Evolutionary conservation across 1,140 invertebrate genomes (phyloP).

Genomic region (Ridgeia piscesae): DNA sequence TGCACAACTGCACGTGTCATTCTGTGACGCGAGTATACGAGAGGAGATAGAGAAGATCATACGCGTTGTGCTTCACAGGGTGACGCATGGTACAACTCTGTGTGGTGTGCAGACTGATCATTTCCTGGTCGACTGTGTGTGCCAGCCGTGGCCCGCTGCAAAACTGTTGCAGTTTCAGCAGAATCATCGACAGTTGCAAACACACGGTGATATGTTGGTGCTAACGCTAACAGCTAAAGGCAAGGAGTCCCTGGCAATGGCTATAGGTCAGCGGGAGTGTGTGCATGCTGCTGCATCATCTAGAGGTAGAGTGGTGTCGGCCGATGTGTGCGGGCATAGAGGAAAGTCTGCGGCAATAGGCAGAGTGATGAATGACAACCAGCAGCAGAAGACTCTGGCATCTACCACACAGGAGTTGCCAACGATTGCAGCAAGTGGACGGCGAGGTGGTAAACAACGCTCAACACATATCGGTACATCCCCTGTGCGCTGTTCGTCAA

Average conservation of each 20-base stretch:
- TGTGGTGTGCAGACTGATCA: not conserved
- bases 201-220: not conserved
- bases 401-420: not conserved
- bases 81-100: not conserved
- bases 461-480: not conserved
- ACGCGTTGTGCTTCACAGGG: not conserved
- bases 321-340: not conserved
- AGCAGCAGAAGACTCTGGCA: not conserved
- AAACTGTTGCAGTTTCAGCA: not conserved
- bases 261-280: not conserved
- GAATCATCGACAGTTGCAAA: not conserved
- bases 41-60: not conserved
- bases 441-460: not conserved
- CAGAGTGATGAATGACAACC: not conserved
- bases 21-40: not conserved
- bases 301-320: not conserved
- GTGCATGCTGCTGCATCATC: not conserved
- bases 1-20: not conserved
- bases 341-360: not conserved
- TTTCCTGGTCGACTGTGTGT: not conserved
- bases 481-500: not conserved
- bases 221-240: not conserved
- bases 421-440: not conserved
- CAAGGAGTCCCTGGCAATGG: not conserved
- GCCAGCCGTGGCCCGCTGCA: not conserved